These are phyloP conservation scores for Bufo gargarizans DNA, from an alignment of 2,113 vertebrate species.

Conservation along the genomic window DNA sequence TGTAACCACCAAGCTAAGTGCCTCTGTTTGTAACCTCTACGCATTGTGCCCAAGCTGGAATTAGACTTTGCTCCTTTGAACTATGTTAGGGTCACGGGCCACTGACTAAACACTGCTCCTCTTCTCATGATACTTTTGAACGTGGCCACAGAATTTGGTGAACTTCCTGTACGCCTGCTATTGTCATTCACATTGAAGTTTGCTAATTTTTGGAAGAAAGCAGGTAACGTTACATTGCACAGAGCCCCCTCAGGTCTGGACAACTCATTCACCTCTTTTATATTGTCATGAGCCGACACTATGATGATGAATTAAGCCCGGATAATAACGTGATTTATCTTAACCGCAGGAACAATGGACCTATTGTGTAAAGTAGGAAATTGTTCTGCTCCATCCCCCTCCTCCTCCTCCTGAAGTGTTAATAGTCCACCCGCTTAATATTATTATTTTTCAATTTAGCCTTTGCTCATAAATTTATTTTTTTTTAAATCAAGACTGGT, in stretches of 20 bases:
- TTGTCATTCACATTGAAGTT: constrained; percentile 12
- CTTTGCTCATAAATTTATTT: constrained; percentile 45
- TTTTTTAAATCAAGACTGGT: constrained; percentile 5
- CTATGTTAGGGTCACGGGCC: too few species aligned
- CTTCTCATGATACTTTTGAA: not conserved
- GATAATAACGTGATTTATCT: constrained; percentile 9
- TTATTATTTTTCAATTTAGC: constrained; percentile 57
- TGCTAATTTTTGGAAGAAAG: constrained; percentile 23
- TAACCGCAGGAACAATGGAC: constrained; percentile 8
- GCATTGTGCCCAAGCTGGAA: too few species aligned
- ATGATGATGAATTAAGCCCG: constrained; percentile 36
- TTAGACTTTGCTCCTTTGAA: too few species aligned
- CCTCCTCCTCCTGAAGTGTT: constrained; percentile 43
- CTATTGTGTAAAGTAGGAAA: constrained; percentile 41
- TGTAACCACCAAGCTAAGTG: too few species aligned
- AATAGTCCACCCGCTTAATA: constrained; percentile 46
- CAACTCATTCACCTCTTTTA: constrained; percentile 17
- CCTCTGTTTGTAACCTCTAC: too few species aligned
- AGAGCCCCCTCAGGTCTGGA: not conserved
- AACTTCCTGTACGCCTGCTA: not conserved
- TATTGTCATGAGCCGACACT: constrained; percentile 34
- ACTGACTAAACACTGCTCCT: too few species aligned
- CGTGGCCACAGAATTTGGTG: not conserved
- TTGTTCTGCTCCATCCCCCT: not conserved
- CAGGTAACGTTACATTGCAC: not conserved